Base-by-base conservation (phyloP, 2,888 invertebrate genomes). In the Cyaniris semiargus region DNA sequence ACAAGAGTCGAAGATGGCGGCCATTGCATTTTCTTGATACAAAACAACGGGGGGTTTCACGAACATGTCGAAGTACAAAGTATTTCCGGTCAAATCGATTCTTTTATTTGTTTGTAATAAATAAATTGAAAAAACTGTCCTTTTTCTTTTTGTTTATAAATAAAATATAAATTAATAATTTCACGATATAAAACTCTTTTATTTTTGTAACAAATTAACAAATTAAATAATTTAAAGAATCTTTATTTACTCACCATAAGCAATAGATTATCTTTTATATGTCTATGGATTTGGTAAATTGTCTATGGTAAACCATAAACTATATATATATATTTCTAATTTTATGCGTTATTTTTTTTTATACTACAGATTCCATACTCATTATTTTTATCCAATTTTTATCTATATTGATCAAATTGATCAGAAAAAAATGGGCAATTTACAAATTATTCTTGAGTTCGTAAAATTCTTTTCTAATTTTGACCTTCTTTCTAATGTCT, bases 1-100 rank as follows among this genome's bases (percentile, higher is more conserved):
- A 96, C 95, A 95, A 96, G 96, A 96, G 95, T 96, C 95, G 96
- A 96, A 96, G 96, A 96, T 96, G 96, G 96, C 96, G 96, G 96
- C 96, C 96, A 96, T 96, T 96, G 95, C 96, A 93, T 96, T 95
- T 95, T 95, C 96, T 95, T 95, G 96, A 96, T 96, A 96, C 96
- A 96, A 96, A 96, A 93, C 94, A 94, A 91, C 93, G 93, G 94
- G 94, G 84, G 84, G 93, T 90, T 90, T 91, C 92, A 90, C 87
- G 90, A 92, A 90, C 90, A 90, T 89, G 90, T 90, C 88, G 84
- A 85, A 89, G 86, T 87, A 88, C 84, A 82, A 78, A 81, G 81
- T 78, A 87, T 84, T 86, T 94, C 93, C 93, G 93, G 92, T 90
- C 88, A 87, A 84, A 53, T 76, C 58, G 10, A 44, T 74, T 70